Conservation (phyloP, 2,797 vertebrate species). For the Xiphorhynchus erythropygius region DNA sequence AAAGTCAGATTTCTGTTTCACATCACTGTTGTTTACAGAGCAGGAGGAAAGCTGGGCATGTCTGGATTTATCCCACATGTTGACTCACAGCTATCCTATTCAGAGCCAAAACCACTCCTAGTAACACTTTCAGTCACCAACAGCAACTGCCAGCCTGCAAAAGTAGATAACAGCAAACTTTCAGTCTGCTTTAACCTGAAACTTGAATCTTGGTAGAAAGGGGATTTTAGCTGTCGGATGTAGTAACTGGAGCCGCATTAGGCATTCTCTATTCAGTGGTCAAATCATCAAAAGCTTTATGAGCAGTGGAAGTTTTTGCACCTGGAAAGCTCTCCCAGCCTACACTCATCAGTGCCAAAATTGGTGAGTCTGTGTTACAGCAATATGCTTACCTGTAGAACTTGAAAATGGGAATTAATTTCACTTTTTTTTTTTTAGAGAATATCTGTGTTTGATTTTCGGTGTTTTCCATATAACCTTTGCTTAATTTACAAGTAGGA, state of each 20-base stretch:
- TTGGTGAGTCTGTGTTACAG: constrained; percentile 15
- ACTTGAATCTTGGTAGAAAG: neutral
- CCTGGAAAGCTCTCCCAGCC: neutral
- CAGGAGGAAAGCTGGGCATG: constrained; percentile 18
- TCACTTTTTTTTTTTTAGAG: neutral
- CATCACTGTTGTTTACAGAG: constrained; percentile 32
- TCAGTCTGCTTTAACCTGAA: neutral
- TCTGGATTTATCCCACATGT: constrained; percentile 38
- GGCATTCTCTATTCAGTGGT: neutral
- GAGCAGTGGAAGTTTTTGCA: neutral
- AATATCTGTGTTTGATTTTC: neutral
- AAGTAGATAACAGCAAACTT: neutral
- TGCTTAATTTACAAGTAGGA: neutral
- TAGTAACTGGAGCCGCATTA: neutral
- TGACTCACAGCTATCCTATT: constrained; percentile 23
- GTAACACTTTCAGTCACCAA: constrained; percentile 6
- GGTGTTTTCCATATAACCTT: neutral
- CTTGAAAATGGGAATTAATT: neutral
- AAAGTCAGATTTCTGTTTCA: constrained; percentile 32
- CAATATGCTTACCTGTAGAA: neutral
- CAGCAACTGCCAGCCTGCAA: neutral
- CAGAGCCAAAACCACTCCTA: constrained; percentile 57
- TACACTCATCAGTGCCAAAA: neutral
- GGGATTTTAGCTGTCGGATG: neutral
- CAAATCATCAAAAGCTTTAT: neutral